Percentiles rank a stretch among this genome's conserved stretches.
These are phyloP conservation scores for Cinclus cinclus DNA, from an alignment of 2,113 vertebrate species.

Conservation along the genomic window DNA sequence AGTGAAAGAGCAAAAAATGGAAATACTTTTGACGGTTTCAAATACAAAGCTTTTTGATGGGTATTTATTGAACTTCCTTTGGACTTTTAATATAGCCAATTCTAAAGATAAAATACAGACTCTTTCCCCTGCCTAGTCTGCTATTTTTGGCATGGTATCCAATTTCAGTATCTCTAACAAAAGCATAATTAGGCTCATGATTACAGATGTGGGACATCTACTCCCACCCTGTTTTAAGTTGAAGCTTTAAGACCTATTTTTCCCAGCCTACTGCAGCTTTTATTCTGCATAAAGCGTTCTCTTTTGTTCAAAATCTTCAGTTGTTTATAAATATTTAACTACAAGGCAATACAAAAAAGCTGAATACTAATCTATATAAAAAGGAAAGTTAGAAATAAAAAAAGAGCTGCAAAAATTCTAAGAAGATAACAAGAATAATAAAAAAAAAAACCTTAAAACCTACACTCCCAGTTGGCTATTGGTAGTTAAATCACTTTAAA, in stretches of 20 bases:
- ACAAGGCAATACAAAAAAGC: background rate
- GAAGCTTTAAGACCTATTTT: slow-evolving; percentile 12
- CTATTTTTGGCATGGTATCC: background rate
- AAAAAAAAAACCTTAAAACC: background rate
- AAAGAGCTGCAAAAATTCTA: background rate
- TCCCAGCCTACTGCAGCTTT: background rate
- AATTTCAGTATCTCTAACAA: slow-evolving; percentile 20
- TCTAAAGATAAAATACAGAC: background rate
- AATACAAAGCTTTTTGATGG: background rate
- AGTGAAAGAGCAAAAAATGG: background rate
- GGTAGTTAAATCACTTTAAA: background rate
- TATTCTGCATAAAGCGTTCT: background rate
- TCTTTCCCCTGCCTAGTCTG: background rate
- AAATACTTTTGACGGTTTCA: background rate
- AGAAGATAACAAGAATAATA: background rate
- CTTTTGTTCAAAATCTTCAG: background rate
- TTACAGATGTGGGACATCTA: slow-evolving; percentile 24
- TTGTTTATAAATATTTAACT: slow-evolving; percentile 49
- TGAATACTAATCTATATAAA: background rate
- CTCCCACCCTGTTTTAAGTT: background rate
- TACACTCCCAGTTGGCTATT: background rate
- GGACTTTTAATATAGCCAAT: background rate
- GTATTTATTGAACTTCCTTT: background rate
- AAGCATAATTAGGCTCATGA: background rate
- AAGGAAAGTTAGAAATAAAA: background rate